Base-by-base conservation (phyloP, 2,113 vertebrate species). In the Archocentrus centrarchus region DNA sequence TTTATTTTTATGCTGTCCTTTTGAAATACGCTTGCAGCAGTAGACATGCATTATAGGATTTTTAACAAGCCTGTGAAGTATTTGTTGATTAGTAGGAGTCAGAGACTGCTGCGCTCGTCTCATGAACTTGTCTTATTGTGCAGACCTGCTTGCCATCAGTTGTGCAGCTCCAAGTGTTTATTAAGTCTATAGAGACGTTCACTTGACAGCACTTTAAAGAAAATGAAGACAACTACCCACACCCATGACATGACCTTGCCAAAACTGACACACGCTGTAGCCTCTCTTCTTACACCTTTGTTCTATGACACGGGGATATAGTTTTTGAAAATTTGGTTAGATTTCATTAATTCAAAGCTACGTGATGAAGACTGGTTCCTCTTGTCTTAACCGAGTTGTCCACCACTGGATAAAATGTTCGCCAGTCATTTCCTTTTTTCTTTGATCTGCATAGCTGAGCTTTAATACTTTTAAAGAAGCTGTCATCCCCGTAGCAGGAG, bases 181-280 rank as follows among this genome's bases (percentile, higher is more conserved):
- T 90, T 66, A 87, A 68, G 41, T 89, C 87, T 83, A 88, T 39
- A 63, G 87, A 92, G 91, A 89, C 59, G 70, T 79, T 75, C 86
- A 63, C 61, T 85, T 83, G 76, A 90, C 83, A 84, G 89, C 55
- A 37, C 91, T 93, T 92, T 94, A 89, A 93, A 89, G 85, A 81
- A 82, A 91, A 89, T 62, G 39, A 50, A 90, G 81, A 82, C 68
- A 76, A 82, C 84, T 50, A 63, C 82, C 84, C 73, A 79, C n/a
- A 58, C 59, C 66, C 79, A 57, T 58, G 61, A 7, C 79, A 84
- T 79, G 81, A 85, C 82, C 82, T 86, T 89, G 68, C 86, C 55
- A 82, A 84, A 89, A 62, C 78, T 55, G 79, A 86, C 87, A 86
- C 70, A 41, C 32, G 73, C 18, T 78, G 73, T 53, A 77, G 75